Evolutionary conservation across 2,888 invertebrate species (phyloP), one percentile per base, ranked within the genome.

Genomic region (Polia nebulosa): DNA sequence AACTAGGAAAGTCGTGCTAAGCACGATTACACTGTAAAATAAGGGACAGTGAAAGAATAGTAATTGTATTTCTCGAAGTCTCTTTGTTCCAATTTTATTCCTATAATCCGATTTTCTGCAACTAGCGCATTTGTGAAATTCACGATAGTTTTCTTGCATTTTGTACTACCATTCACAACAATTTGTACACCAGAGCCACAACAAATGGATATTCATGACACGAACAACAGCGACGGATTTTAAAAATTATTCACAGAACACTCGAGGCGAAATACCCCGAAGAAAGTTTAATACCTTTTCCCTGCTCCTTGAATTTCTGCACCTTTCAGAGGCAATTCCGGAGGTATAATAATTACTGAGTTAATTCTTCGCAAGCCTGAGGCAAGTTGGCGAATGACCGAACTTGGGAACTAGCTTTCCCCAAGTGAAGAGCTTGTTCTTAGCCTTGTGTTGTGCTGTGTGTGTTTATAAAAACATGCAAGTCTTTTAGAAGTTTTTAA

Each of bases 331-430:
- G 74, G 68, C 67, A 67, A 76, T 76, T 76, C 66, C 60, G 70
- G 69, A 58, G 81, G 82, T 84, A 78, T 85, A 82, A 87, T 88
- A 87, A 90, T 90, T 87, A 87, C 82, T 61, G 81, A 85, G 88
- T 86, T 86, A 85, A 88, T 87, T 88, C 86, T 83, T 83, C 77
- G 82, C 69, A 62, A 83, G 84, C 82, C 82, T 68, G 36, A 52
- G 77, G 85, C 82, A 82, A 85, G 71, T 85, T 83, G 63, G 67
- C 45, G 74, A 83, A 86, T 81, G 80, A 75, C 72, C 70, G 64
- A 84, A 86, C 84, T 87, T 86, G 57, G 68, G 64, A 83, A 82
- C 80, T 82, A 81, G 67, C 65, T 25, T 58, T 64, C 65, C 45
- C 63, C 67, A 85, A 84, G 85, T 76, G 41, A 85, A 17, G 53